Conservation (phyloP, 1,140 invertebrate species). For the Vollenhovia emeryi region DNA sequence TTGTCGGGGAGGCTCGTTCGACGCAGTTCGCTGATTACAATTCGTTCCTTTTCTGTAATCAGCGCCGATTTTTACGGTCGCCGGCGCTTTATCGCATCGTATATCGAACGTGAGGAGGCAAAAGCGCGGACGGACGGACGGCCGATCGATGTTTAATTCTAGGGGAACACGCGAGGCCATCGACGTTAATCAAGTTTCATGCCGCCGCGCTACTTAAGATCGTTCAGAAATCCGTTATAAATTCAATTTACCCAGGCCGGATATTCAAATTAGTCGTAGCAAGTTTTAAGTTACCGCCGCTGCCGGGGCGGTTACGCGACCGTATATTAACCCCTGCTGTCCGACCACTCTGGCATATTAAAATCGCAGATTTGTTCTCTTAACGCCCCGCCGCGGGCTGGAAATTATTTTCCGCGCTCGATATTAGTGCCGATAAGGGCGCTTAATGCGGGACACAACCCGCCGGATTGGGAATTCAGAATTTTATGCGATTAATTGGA, state of each 20-base stretch:
- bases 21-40: neutral
- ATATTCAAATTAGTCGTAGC: constrained; percentile 61
- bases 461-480: constrained; percentile 16
- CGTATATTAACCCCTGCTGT: constrained; percentile 57
- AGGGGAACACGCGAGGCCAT: constrained; percentile 52
- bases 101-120: constrained; percentile 35
- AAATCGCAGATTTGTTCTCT: constrained; percentile 59
- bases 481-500: constrained; percentile 44
- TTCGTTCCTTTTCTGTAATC: neutral
- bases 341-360: constrained; percentile 53
- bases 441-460: neutral
- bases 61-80: neutral
- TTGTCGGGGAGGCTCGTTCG: neutral
- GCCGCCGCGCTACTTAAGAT: constrained; percentile 55
- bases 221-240: constrained; percentile 62
- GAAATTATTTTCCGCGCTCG: constrained; percentile 42
- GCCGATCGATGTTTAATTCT: constrained; percentile 53
- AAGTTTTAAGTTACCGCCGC: constrained; percentile 56
- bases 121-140: constrained; percentile 14
- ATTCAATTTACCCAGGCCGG: constrained; percentile 56
- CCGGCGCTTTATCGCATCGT: neutral
- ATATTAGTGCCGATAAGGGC: constrained; percentile 34
- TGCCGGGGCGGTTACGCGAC: constrained; percentile 50
- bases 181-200: constrained; percentile 61
- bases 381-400: constrained; percentile 16